Conservation (phyloP, 2,797 vertebrate genomes). For the Crypturellus tataupa region DNA sequence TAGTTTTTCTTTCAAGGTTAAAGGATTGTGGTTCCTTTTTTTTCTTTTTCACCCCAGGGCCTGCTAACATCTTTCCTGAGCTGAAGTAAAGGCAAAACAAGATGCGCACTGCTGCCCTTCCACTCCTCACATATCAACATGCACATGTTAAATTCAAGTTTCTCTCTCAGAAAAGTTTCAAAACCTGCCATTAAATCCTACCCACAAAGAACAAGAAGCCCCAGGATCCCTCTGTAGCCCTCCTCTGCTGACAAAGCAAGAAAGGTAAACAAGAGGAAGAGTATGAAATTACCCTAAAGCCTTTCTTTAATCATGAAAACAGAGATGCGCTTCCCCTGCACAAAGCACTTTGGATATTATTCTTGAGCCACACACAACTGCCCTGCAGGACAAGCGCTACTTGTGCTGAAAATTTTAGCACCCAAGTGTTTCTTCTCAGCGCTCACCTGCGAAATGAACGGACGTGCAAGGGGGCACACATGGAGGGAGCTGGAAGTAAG, state of each 20-base stretch:
- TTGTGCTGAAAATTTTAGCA: not conserved
- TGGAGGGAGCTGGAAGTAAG: not conserved
- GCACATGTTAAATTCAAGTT: fast-evolving
- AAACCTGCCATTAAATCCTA: not conserved
- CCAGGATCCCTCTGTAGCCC: fast-evolving
- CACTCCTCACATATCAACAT: fast-evolving
- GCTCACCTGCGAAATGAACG: not conserved
- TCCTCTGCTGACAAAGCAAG: not conserved
- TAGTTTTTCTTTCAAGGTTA: not conserved
- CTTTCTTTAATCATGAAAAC: not conserved
- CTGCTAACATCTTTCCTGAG: not conserved
- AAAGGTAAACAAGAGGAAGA: not conserved
- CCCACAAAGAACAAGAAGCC: not conserved
- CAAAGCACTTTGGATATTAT: fast-evolving
- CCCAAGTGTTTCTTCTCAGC: not conserved
- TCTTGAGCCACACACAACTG: fast-evolving
- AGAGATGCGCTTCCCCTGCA: not conserved
- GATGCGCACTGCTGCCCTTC: fast-evolving
- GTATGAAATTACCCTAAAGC: not conserved
- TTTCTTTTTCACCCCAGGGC: not conserved
- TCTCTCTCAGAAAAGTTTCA: not conserved
- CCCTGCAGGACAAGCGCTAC: not conserved
- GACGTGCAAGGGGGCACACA: not conserved
- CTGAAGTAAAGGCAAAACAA: not conserved
- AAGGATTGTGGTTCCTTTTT: not conserved